These are phyloP conservation scores for Gasteruption jaculator DNA, from an alignment of 2,888 invertebrate genomes.

Conservation along the genomic window DNA sequence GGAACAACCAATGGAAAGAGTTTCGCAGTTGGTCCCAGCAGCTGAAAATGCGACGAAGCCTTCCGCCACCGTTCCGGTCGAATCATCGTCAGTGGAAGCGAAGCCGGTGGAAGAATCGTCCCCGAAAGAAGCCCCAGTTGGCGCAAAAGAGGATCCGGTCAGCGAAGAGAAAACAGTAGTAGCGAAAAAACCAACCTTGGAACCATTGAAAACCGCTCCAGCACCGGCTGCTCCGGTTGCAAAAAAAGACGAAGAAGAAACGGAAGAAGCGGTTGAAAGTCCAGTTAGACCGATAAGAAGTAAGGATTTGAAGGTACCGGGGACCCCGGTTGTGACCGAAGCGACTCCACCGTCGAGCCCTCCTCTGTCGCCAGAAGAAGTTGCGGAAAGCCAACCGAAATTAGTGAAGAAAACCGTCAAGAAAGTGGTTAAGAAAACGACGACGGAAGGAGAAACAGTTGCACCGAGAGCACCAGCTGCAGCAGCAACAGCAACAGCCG, in stretches of 20 bases:
- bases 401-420: conserved; percentile 24
- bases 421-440: conserved; percentile 24
- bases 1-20: no score
- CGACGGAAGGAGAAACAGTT: conserved; percentile 21
- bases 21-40: background rate
- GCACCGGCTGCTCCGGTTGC: conserved; percentile 19
- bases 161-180: conserved; percentile 21
- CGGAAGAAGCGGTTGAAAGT: conserved; percentile 20
- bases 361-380: conserved; percentile 22
- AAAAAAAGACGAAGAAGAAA: conserved; percentile 40
- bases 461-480: no score
- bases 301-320: conserved; percentile 35
- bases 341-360: conserved; percentile 40
- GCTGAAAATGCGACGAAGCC: background rate
- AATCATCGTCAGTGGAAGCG: no score
- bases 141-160: conserved; percentile 3
- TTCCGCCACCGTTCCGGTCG: background rate
- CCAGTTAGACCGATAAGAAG: conserved; percentile 33
- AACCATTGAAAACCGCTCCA: conserved; percentile 25
- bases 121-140: no score
- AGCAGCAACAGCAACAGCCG: conserved; percentile 33
- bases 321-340: conserved; percentile 37
- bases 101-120: no score
- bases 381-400: conserved; percentile 20
- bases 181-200: conserved; percentile 26